Conservation (phyloP, 2,113 vertebrate genomes). For the Mustela lutreola region DNA sequence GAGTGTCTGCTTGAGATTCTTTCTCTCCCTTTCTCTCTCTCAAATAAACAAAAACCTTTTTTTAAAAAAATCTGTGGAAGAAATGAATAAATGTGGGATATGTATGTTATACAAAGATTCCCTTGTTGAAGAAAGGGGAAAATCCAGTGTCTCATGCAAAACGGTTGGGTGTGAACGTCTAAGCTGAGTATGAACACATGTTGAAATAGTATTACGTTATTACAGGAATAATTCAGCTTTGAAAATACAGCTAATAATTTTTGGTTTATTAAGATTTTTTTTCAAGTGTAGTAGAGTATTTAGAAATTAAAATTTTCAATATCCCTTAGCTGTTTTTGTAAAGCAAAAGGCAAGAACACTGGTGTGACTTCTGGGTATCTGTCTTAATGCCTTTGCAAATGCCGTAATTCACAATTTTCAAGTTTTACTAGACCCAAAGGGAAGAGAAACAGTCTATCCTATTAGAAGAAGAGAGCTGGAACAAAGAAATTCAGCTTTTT, state of each 20-base stretch:
- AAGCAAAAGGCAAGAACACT: neutral
- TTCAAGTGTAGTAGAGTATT: slow-evolving; percentile 28
- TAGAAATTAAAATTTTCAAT: slow-evolving; percentile 31
- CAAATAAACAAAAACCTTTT: neutral
- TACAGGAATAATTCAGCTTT: neutral
- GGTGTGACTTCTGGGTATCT: neutral
- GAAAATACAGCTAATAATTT: slow-evolving; percentile 12
- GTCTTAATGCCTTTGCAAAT: neutral
- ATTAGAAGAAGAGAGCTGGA: neutral
- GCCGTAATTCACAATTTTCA: neutral
- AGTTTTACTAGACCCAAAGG: neutral
- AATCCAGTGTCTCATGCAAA: neutral
- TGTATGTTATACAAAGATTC: neutral
- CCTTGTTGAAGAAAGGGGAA: neutral
- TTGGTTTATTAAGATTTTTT: neutral
- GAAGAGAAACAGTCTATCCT: neutral
- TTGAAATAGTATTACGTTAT: neutral
- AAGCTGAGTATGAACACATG: neutral
- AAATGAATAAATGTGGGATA: neutral
- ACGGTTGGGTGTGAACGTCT: neutral
- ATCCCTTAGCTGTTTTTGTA: neutral
- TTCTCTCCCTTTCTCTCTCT: neutral
- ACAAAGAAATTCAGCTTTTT: neutral
- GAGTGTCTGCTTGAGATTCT: neutral
- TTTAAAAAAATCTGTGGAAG: neutral